These are phyloP conservation scores for Eupeodes latifasciatus DNA, from an alignment of 2,888 invertebrate genomes.

Conservation along the genomic window DNA sequence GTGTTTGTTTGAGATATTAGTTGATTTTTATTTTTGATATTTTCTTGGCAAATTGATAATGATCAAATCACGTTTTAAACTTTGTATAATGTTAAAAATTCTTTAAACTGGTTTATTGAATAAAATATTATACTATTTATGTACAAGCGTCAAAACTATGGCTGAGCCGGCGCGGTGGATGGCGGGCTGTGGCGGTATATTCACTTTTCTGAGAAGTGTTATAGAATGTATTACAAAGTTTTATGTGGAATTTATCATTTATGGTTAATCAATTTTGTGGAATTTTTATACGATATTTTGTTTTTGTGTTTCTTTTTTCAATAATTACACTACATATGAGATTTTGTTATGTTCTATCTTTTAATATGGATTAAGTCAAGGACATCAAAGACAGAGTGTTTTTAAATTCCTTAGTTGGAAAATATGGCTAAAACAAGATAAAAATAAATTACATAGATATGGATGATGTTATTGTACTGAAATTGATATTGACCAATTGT, in stretches of 20 bases:
- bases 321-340: not conserved
- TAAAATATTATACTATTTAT: not conserved
- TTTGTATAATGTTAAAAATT: not conserved
- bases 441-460: not conserved
- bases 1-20: conserved; percentile 56
- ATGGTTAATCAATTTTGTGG: conserved; percentile 36
- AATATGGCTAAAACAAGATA: not conserved
- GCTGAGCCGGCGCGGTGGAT: no score
- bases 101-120: conserved; percentile 16
- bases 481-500: conserved; percentile 20
- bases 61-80: conserved; percentile 48
- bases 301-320: no score
- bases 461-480: not conserved
- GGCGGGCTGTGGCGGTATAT: not conserved
- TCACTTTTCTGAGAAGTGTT: conserved; percentile 17
- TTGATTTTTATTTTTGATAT: conserved; percentile 37
- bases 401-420: not conserved
- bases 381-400: not conserved
- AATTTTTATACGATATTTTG: conserved; percentile 2
- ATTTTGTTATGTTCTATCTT: not conserved
- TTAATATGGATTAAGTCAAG: not conserved
- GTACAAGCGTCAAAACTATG: no score
- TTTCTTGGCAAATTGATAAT: conserved; percentile 66
- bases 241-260: conserved; percentile 22
- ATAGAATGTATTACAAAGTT: conserved; percentile 33